phyloP scores from a whole-genome alignment of 2,888 invertebrate genomes.

The Pasiphila rectangulata region DNA sequence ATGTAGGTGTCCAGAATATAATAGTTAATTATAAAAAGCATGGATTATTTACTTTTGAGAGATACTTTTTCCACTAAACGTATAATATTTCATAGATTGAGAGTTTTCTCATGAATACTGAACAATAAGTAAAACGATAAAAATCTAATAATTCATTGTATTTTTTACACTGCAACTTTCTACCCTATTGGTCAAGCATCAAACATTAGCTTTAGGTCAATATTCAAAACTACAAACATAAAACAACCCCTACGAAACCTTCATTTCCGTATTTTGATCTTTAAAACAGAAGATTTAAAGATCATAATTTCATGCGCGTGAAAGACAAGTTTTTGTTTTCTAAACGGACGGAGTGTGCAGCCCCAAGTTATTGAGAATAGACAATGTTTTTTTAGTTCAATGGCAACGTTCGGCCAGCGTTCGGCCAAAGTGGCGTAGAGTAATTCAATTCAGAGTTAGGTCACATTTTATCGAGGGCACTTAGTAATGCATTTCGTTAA shows the following conservation, averaged over 20 bases:
- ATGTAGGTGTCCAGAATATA: too few relatives aligned
- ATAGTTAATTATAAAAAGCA: too few relatives aligned
- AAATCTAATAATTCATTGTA: too few relatives aligned
- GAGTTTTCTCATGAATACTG: too few relatives aligned
- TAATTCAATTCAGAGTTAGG: slow-evolving; percentile 16
- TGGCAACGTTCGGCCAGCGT: slow-evolving; percentile 23
- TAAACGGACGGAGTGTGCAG: slow-evolving; percentile 23
- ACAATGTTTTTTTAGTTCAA: slow-evolving; percentile 42
- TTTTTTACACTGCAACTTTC: not conserved
- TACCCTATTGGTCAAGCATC: slow-evolving; percentile 17
- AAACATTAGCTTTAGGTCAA: slow-evolving; percentile 1
- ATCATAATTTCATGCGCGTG: not conserved
- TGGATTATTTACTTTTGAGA: too few relatives aligned
- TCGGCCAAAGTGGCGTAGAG: slow-evolving; percentile 36
- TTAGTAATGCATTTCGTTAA: slow-evolving; percentile 9
- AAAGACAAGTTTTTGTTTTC: slow-evolving; percentile 5
- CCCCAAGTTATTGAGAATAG: slow-evolving; percentile 48
- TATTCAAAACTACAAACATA: not conserved
- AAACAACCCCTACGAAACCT: not conserved
- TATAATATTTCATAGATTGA: too few relatives aligned
- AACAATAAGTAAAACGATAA: too few relatives aligned
- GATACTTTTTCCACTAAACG: too few relatives aligned
- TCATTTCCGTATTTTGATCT: not conserved
- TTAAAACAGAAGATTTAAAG: not conserved
- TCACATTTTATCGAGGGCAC: slow-evolving; percentile 9